These are phyloP conservation scores for Poecilus cupreus DNA, from an alignment of 2,888 invertebrate species.

Conservation along the genomic window DNA sequence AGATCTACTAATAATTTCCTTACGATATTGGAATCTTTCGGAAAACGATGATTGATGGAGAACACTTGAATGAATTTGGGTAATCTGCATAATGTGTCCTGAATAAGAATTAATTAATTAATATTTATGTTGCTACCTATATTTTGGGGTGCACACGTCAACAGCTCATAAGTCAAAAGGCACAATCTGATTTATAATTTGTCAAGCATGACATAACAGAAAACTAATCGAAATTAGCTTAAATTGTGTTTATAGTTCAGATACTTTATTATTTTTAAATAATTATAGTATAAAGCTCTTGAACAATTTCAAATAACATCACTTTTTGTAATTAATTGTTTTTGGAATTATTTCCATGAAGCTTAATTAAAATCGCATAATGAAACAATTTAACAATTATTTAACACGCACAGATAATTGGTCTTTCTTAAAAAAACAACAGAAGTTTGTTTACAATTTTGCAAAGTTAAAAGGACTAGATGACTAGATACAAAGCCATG, in stretches of 20 bases:
- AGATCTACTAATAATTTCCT: background rate
- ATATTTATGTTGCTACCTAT: conserved; percentile 16
- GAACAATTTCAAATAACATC: background rate
- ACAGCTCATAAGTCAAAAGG: conserved; percentile 33
- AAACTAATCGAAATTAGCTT: background rate
- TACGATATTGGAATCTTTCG: background rate
- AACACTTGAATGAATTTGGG: background rate
- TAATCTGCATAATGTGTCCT: conserved; percentile 23
- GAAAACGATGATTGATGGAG: conserved; percentile 5
- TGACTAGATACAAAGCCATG: no score
- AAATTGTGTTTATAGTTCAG: background rate
- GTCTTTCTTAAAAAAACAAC: background rate
- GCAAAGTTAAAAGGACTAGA: background rate
- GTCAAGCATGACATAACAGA: background rate
- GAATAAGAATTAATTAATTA: conserved; percentile 30
- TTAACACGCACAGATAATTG: background rate
- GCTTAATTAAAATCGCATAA: conserved; percentile 26
- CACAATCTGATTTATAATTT: conserved; percentile 34
- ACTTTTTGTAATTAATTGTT: background rate
- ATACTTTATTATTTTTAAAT: background rate
- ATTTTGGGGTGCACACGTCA: conserved; percentile 17
- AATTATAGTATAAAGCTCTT: background rate
- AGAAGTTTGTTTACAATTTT: background rate
- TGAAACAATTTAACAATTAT: background rate
- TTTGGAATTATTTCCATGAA: background rate